Evolutionary conservation across 2,797 vertebrate species (phyloP).

Genomic region (Channallabes apus): DNA sequence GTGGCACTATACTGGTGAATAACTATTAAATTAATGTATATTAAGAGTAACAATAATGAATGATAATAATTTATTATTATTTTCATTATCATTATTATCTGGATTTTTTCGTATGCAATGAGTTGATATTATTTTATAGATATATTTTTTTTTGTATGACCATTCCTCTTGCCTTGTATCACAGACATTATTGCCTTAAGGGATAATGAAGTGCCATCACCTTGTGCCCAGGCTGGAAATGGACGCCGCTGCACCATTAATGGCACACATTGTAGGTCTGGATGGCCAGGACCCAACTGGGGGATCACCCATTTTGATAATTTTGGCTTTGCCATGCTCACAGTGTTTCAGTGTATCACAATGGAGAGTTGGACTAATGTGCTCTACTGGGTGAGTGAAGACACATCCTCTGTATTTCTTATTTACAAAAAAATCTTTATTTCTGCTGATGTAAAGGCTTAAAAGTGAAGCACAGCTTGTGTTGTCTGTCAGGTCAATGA

Average conservation of each 20-base stretch:
- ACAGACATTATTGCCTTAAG: constrained; percentile 84
- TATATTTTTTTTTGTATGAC: not conserved
- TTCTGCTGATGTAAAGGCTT: not conserved
- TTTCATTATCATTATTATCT: not conserved
- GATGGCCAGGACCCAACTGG: constrained; percentile 92
- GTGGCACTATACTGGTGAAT: not conserved
- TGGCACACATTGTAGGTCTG: constrained; percentile 84
- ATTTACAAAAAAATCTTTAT: not conserved
- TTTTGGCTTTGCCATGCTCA: constrained; percentile 97
- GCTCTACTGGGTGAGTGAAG: constrained; percentile 88
- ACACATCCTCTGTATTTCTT: not conserved
- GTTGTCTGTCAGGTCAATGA: constrained; percentile 86
- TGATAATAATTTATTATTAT: not conserved
- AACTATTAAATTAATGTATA: not conserved
- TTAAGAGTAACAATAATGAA: not conserved
- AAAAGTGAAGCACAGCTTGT: constrained; percentile 5
- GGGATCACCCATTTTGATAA: constrained; percentile 99
- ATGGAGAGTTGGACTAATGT: constrained; percentile 98
- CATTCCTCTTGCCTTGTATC: constrained; percentile 15
- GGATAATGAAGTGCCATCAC: constrained; percentile 82
- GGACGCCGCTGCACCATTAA: constrained; percentile 90
- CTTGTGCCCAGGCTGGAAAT: constrained; percentile 87
- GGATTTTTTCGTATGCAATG: not conserved
- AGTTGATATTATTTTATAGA: not conserved
- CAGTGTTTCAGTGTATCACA: constrained; percentile 96